Evolutionary conservation across 1,140 invertebrate genomes (phyloP).

Genomic region (Thaumatotibia leucotreta): DNA sequence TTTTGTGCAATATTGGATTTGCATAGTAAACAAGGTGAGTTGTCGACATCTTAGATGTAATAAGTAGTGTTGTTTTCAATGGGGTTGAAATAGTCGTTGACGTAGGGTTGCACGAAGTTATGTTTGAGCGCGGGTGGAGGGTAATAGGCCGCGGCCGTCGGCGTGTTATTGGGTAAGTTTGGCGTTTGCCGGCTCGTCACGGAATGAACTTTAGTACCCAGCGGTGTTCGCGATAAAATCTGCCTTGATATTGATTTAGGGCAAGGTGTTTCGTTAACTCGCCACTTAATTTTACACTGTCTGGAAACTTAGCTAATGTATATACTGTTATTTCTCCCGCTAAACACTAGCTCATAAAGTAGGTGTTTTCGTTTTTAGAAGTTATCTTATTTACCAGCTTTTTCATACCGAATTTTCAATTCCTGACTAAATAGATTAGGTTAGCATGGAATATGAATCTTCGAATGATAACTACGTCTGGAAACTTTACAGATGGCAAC

Average conservation of each 20-base stretch:
- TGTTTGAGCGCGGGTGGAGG: background rate
- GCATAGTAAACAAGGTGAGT: background rate
- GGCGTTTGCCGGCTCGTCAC: conserved; percentile 17
- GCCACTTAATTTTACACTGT: background rate
- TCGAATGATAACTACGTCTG: no score
- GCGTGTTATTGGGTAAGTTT: conserved; percentile 6
- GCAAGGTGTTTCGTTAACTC: conserved; percentile 32
- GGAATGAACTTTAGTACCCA: conserved; percentile 26
- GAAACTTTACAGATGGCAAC: no score
- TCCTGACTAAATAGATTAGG: no score
- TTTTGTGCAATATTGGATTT: background rate
- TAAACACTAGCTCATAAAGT: no score
- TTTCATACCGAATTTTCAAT: no score
- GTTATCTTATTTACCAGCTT: no score
- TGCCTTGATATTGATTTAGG: conserved; percentile 30
- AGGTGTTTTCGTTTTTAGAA: no score
- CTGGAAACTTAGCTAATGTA: background rate
- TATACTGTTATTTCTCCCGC: no score
- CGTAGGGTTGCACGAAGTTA: background rate
- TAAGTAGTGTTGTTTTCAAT: background rate
- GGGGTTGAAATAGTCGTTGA: background rate
- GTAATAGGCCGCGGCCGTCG: background rate
- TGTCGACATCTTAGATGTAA: background rate
- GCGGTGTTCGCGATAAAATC: conserved; percentile 29
- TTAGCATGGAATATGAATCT: no score